A percentile compares a stretch with the other conserved stretches of the same genome.
Conservation (phyloP, 1,140 invertebrate genomes). For the Drosophila equinoxialis region DNA sequence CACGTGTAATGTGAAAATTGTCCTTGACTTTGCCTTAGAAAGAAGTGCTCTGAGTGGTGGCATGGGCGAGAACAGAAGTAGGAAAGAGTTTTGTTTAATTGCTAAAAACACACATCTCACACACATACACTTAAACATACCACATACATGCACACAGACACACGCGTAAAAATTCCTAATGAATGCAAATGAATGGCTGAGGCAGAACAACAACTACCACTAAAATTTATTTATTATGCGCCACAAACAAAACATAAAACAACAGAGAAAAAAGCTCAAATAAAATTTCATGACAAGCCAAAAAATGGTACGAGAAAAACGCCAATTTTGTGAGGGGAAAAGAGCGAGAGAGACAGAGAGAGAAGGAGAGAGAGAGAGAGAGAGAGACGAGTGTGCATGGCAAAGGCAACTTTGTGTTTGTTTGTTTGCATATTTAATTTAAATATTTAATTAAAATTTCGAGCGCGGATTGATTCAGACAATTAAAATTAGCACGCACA, state of each 20-base stretch:
- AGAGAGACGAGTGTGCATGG: constrained; percentile 1
- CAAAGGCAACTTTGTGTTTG: constrained; percentile 23
- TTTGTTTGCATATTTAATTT: constrained; percentile 41
- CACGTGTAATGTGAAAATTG: constrained; percentile 72
- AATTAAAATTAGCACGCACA: constrained; percentile 65
- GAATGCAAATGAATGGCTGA: constrained; percentile 76
- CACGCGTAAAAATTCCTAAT: constrained; percentile 57
- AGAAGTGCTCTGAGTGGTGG: background rate
- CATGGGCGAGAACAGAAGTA: background rate
- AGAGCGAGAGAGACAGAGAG: constrained; percentile 16
- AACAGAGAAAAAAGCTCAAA: constrained; percentile 36
- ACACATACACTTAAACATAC: constrained; percentile 18
- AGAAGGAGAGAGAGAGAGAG: constrained; percentile 18
- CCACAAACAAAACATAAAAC: constrained; percentile 34
- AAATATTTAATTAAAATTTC: constrained; percentile 80
- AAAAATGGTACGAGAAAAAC: constrained; percentile 28
- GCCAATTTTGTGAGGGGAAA: no score
- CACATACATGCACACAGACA: background rate
- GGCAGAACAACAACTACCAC: constrained; percentile 55
- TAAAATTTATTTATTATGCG: constrained; percentile 74
- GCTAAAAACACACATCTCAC: constrained; percentile 38
- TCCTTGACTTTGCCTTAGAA: constrained; percentile 70
- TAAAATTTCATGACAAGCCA: constrained; percentile 54
- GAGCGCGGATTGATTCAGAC: constrained; percentile 77
- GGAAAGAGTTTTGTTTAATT: constrained; percentile 65